Evolutionary conservation across 1,140 invertebrate genomes (phyloP).

Genomic region (Drusus annulatus): DNA sequence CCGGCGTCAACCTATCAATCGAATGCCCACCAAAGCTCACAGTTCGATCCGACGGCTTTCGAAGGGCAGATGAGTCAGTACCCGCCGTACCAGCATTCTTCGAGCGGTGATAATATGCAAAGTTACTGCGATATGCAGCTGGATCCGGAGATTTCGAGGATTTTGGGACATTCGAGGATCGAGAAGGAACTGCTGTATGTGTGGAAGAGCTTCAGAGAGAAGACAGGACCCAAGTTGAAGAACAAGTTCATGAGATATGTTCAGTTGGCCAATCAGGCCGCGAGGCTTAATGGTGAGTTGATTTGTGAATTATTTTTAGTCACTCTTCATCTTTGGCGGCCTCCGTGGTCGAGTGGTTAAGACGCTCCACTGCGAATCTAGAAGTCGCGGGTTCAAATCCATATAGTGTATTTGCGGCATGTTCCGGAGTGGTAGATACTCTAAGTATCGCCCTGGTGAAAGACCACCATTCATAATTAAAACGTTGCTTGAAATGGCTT

Average conservation of each 20-base stretch:
- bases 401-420: too few species aligned
- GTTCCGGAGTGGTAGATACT: too few species aligned
- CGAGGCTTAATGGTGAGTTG: slow-evolving; percentile 79
- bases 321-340: too few species aligned
- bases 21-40: slow-evolving; percentile 37
- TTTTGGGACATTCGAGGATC: slow-evolving; percentile 81
- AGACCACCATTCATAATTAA: too few species aligned
- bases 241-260: slow-evolving; percentile 85
- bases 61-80: not conserved
- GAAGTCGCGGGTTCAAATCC: too few species aligned
- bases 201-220: slow-evolving; percentile 87
- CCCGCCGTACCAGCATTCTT: not conserved
- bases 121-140: slow-evolving; percentile 79
- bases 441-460: too few species aligned
- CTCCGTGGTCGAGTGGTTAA: too few species aligned
- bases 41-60: slow-evolving; percentile 15
- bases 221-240: slow-evolving; percentile 82
- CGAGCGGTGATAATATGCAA: slow-evolving; percentile 59
- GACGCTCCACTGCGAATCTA: too few species aligned
- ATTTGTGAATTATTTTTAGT: too few species aligned
- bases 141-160: slow-evolving; percentile 78
- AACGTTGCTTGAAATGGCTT: too few species aligned
- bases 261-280: slow-evolving; percentile 84
- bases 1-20: not conserved
- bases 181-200: slow-evolving; percentile 81